Evolutionary conservation across 2,888 invertebrate species (phyloP).

Genomic region (Drosophila prostipennis): DNA sequence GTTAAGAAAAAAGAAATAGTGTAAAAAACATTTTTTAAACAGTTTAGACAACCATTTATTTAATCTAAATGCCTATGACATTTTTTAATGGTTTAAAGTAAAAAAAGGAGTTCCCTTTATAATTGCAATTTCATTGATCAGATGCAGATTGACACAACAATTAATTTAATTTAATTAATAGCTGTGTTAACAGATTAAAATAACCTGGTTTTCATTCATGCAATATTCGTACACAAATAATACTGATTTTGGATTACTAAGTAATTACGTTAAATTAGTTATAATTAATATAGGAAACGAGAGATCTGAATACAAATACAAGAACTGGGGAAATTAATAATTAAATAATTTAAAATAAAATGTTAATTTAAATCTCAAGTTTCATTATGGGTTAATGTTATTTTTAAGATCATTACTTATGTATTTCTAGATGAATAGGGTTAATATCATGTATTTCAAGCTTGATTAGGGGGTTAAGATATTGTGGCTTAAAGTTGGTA

Average conservation of each 20-base stretch:
- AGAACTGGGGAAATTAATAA: too few relatives aligned
- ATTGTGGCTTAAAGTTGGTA: background rate
- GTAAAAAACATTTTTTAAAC: too few relatives aligned
- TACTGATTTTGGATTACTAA: too few relatives aligned
- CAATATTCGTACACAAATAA: background rate
- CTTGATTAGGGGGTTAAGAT: conserved; percentile 9
- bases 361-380: background rate
- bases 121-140: background rate
- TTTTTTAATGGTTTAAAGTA: too few relatives aligned
- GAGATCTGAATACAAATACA: too few relatives aligned
- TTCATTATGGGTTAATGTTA: background rate
- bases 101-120: background rate
- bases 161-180: background rate
- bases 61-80: too few relatives aligned
- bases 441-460: background rate
- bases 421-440: background rate
- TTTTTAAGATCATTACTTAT: too few relatives aligned
- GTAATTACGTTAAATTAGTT: too few relatives aligned
- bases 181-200: background rate
- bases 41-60: too few relatives aligned
- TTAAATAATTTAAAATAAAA: background rate
- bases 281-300: too few relatives aligned
- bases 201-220: background rate
- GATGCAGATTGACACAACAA: background rate
- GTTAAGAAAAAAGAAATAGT: too few relatives aligned